Evolutionary conservation across 2,113 vertebrate genomes (phyloP), one percentile per base, ranked within the genome.

Genomic region (Aptenodytes patagonicus): DNA sequence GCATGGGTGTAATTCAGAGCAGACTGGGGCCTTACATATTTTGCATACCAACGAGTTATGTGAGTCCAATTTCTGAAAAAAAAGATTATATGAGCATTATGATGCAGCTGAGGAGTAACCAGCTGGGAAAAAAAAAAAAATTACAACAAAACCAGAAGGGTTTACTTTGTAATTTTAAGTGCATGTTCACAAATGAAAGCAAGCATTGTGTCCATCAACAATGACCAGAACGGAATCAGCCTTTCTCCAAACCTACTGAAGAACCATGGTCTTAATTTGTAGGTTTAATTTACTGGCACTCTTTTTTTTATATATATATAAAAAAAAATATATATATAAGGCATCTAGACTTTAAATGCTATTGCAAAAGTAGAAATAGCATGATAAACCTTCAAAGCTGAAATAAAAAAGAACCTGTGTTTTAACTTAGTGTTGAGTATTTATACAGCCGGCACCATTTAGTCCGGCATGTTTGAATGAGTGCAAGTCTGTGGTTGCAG

Each of bases 381-480:
- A 76, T 24, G 95, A 96, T 87, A 95, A 97, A 97, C 96, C 96
- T 98, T 98, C 98, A 98, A 98, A 98, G 98, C 88, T 7, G 84
- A 94, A 98, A 95, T 96, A 97, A 98, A 98, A 98, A 97, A 96
- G 98, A 97, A 98, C 95, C 98, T 98, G 98, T 98, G 98, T 98
- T 97, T 97, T 96, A 97, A 95, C 65, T 95, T 77, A 66, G 79
- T 11, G 94, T 60, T 46, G 94, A 95, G 95, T 97, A 97, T 99
- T 98, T 98, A 89, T 97, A 98, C 99, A 99, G 99, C 99, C 99
- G 99, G 98, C 98, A 98, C 97, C 97, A 15, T 97, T 99, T 98
- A 98, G 98, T 87, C 97, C 96, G 85, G 98, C 97, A 65, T 96
- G 95, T 98, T 97, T 66, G 94, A 97, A 60, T 80, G 95, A 88